Evolutionary conservation across 1,140 invertebrate species (phyloP).

Genomic region (Coptotermes formosanus): DNA sequence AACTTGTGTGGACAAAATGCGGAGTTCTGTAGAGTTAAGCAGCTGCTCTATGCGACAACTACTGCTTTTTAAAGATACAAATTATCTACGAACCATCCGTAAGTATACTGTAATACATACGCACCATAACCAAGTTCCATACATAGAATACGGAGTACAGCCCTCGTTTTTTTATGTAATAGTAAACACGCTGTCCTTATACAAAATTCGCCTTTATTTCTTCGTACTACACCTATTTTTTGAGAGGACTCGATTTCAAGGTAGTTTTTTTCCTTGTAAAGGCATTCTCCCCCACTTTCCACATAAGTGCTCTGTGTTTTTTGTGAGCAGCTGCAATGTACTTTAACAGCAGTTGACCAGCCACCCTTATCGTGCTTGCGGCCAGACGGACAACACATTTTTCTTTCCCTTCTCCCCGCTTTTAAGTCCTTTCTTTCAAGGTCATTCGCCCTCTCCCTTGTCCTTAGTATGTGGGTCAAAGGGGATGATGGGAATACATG

Average conservation of each 20-base stretch:
- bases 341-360: background rate
- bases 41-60: no score
- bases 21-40: no score
- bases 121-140: no score
- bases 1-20: no score
- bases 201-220: background rate
- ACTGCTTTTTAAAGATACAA: no score
- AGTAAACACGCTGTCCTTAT: background rate
- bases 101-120: no score
- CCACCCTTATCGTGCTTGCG: background rate
- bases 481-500: background rate
- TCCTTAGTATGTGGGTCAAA: background rate
- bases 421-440: background rate
- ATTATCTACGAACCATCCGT: no score
- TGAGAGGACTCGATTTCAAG: background rate
- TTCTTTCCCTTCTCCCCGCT: background rate
- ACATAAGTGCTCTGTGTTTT: background rate
- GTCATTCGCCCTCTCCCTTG: slow-evolving; percentile 1
- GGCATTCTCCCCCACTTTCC: background rate
- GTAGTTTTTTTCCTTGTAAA: background rate
- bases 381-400: slow-evolving; percentile 9
- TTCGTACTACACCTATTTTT: background rate
- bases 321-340: background rate
- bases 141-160: no score
- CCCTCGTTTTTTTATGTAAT: no score